Base-by-base conservation (phyloP, 2,113 vertebrate genomes). In the Mesocricetus auratus region DNA sequence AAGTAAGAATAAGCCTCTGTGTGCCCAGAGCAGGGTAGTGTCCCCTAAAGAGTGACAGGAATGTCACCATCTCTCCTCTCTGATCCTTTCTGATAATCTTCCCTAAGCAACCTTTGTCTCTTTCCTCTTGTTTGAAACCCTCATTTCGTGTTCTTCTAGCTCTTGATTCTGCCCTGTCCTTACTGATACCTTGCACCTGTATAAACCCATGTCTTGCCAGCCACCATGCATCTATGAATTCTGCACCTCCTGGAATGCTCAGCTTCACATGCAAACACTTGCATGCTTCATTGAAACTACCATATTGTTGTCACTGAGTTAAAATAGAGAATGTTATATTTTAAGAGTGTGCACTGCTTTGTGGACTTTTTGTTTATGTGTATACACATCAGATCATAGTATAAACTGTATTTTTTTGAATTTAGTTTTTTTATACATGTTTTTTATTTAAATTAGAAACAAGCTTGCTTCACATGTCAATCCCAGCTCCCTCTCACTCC, bases 261-360 rank as follows among this genome's bases (percentile, higher is more conserved):
- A 29, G 9, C 29, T 74, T 60, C 42, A 86, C 66, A 17, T 31
- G 26, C 26, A 50, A 12, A 5, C 1, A 33, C 7, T 11, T 17
- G 69, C 26, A 83, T 86, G 12, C 36, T 74, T 79, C 50, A 2
- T 60, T 31, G 22, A 12, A 82, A 78, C 9, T 42, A 19, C 17
- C 3, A 0, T 69, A 16, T 88, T 16, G 19, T 86, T 24, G 82
- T 81, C 12, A 26, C 6, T 77, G 73, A 31, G 64, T 13, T 73
- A 88, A n/a, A 69, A 45, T 58, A 94, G n/a, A 82, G 75, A 87
- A 73, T 69, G 58, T 77, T 77, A 53, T 47, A n/a, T 2, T 86
- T 97, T 83, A 78, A 68, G 45, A 7, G 15, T 66, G 56, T 73
- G 22, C 71, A 5, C 47, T 81, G 11, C 26, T 74, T 94, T 82